These are phyloP conservation scores for Erebia epiphron DNA, from an alignment of 2,888 invertebrate species.

Conservation along the genomic window DNA sequence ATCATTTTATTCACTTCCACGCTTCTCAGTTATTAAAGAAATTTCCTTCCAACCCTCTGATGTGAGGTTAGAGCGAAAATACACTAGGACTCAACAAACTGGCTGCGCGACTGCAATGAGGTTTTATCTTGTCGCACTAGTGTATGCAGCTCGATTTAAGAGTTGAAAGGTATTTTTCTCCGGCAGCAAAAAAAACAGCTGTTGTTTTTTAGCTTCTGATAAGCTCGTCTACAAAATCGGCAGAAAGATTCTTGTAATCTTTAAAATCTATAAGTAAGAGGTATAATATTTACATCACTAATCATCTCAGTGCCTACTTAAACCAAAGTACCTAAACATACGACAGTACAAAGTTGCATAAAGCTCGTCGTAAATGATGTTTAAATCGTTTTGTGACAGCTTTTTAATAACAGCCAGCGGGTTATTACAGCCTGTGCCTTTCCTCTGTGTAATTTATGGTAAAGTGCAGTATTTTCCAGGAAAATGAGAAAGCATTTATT, in stretches of 20 bases:
- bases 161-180: too few species aligned
- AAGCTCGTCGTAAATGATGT: slow-evolving; percentile 1
- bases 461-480: slow-evolving; percentile 12
- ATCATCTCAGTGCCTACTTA: not conserved
- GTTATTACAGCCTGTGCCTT: not conserved
- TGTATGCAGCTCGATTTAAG: too few species aligned
- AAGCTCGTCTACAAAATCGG: too few species aligned
- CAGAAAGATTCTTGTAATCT: not conserved
- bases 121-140: too few species aligned
- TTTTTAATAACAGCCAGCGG: slow-evolving; percentile 4
- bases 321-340: not conserved
- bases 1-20: too few species aligned
- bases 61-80: too few species aligned
- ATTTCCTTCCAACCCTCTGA: too few species aligned
- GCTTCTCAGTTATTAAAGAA: too few species aligned
- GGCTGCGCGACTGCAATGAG: too few species aligned
- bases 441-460: slow-evolving; percentile 4
- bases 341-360: not conserved
- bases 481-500: slow-evolving; percentile 6
- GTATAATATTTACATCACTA: not conserved
- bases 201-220: too few species aligned
- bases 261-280: not conserved
- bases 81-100: too few species aligned
- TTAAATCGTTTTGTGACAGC: slow-evolving; percentile 8
- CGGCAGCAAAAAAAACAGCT: too few species aligned